Conservation (phyloP, 2,888 invertebrate genomes). For the Hoplodrina ambigua region DNA sequence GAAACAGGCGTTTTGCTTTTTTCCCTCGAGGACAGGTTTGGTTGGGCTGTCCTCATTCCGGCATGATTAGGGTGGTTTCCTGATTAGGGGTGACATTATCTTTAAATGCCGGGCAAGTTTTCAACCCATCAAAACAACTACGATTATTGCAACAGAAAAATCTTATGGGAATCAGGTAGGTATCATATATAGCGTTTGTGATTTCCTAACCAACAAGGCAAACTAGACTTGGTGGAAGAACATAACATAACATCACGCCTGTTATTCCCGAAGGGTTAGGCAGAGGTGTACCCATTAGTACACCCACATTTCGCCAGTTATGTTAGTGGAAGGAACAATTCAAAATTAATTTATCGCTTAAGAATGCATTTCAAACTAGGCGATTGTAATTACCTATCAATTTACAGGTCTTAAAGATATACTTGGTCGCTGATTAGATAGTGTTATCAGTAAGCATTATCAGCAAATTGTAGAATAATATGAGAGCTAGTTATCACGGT, state of each 20-base stretch:
- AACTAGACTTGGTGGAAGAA: background rate
- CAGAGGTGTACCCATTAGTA: no score
- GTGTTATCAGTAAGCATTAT: conserved; percentile 59
- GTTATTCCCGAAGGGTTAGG: no score
- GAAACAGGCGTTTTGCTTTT: background rate
- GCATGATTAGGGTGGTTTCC: background rate
- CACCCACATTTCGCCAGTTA: no score
- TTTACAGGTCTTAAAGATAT: conserved; percentile 37
- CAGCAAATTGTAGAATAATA: conserved; percentile 67
- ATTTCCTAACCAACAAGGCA: background rate
- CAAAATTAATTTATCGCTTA: conserved; percentile 2
- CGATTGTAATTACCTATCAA: conserved; percentile 40
- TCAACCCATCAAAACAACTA: no score
- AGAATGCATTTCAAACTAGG: conserved; percentile 23
- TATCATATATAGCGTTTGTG: background rate
- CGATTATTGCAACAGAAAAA: background rate
- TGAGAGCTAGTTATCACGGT: conserved; percentile 48
- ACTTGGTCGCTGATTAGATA: conserved; percentile 58
- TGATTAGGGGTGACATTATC: conserved; percentile 3
- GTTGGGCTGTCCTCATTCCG: background rate
- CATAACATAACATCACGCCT: no score
- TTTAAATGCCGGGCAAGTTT: background rate
- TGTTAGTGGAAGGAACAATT: background rate
- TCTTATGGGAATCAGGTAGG: background rate
- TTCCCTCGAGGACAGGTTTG: background rate